Evolutionary conservation across 2,888 invertebrate species (phyloP).

Genomic region (Carabus problematicus): DNA sequence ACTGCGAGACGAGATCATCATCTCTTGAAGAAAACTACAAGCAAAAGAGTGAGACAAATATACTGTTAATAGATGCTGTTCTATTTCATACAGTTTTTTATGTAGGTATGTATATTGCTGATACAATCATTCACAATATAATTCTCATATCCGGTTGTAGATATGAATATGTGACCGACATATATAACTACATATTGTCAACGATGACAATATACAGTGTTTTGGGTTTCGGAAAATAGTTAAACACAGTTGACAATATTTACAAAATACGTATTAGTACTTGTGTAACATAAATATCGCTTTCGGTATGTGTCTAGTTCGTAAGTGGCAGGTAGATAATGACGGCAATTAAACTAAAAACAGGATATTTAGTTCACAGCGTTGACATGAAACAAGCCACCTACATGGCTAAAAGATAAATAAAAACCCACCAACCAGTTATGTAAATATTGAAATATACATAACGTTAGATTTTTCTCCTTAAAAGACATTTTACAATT

Average conservation of each 20-base stretch:
- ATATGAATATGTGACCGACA: conserved; percentile 25
- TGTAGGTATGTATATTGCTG: not conserved
- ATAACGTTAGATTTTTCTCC: too few relatives aligned
- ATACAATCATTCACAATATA: not conserved
- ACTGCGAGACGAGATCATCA: too few relatives aligned
- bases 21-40: not conserved
- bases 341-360: conserved; percentile 36
- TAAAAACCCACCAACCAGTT: too few relatives aligned
- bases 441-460: too few relatives aligned
- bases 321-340: conserved; percentile 29
- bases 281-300: conserved; percentile 15
- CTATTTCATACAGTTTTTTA: conserved; percentile 1
- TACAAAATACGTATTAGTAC: not conserved
- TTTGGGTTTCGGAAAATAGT: conserved; percentile 29
- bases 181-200: conserved; percentile 14
- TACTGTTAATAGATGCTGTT: not conserved
- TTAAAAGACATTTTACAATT: too few relatives aligned
- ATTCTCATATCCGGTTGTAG: conserved; percentile 20
- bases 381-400: conserved; percentile 19
- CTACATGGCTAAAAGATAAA: not conserved
- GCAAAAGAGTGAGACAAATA: not conserved
- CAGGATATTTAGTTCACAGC: conserved; percentile 32
- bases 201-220: not conserved
- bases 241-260: conserved; percentile 6
- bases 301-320: conserved; percentile 29